Evolutionary conservation across 2,888 invertebrate species (phyloP).

Genomic region (Mythimna impura): DNA sequence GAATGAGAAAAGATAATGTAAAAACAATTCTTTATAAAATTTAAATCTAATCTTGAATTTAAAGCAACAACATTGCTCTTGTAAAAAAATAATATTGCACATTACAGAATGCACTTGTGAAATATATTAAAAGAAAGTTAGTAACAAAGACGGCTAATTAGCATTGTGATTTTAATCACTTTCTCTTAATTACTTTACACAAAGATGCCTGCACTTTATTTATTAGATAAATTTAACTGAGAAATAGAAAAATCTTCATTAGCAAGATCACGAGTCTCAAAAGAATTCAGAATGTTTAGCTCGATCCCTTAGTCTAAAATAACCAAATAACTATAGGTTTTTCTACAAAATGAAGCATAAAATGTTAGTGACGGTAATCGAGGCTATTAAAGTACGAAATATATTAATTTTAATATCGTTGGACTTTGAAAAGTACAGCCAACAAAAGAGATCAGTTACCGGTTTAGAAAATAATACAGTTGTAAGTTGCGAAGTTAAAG

Average conservation of each 20-base stretch:
- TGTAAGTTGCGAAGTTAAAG: neutral
- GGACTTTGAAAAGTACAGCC: constrained; percentile 3
- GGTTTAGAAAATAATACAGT: neutral
- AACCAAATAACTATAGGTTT: neutral
- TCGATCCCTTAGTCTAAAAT: neutral
- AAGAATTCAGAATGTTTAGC: neutral
- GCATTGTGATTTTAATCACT: constrained; percentile 29
- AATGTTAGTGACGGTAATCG: neutral
- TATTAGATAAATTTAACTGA: constrained; percentile 4
- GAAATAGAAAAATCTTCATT: neutral
- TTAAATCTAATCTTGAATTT: constrained; percentile 7
- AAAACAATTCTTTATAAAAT: neutral
- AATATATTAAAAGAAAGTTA: constrained; percentile 14
- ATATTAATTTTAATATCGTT: too few species aligned
- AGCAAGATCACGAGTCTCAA: neutral
- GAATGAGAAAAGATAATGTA: neutral
- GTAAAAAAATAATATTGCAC: constrained; percentile 19
- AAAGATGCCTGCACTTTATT: constrained; percentile 18
- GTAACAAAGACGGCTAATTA: constrained; percentile 8
- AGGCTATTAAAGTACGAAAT: constrained; percentile 1
- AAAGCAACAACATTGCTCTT: constrained; percentile 25
- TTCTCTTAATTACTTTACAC: constrained; percentile 20
- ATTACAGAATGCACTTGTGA: constrained; percentile 8
- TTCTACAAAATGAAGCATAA: neutral
- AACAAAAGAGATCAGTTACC: constrained; percentile 8